Conservation (phyloP, 2,113 vertebrate genomes). For the mouse (Mus musculus) region GRCm39 chr12:107340001-107340500, state of each 20-base stretch:
- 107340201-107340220: background rate
- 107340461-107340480: constrained; percentile 37
- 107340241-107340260: background rate
- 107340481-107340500: constrained; percentile 15
- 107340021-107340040: background rate
- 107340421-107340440: background rate
- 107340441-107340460: background rate
- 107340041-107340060: background rate
- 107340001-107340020: background rate
- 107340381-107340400: background rate
- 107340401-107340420: constrained; percentile 10
- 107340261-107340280: accelerated
- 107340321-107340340: background rate
- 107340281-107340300: too few relatives aligned
- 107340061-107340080: background rate
- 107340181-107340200: background rate
- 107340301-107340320: background rate
- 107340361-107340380: background rate
- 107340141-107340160: too few relatives aligned
- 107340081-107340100: background rate
- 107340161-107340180: background rate
- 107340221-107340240: accelerated
- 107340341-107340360: background rate
- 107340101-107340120: background rate
- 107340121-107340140: accelerated